Conservation (phyloP, 2,113 vertebrate genomes). For the Pelecanoides urinatrix region DNA sequence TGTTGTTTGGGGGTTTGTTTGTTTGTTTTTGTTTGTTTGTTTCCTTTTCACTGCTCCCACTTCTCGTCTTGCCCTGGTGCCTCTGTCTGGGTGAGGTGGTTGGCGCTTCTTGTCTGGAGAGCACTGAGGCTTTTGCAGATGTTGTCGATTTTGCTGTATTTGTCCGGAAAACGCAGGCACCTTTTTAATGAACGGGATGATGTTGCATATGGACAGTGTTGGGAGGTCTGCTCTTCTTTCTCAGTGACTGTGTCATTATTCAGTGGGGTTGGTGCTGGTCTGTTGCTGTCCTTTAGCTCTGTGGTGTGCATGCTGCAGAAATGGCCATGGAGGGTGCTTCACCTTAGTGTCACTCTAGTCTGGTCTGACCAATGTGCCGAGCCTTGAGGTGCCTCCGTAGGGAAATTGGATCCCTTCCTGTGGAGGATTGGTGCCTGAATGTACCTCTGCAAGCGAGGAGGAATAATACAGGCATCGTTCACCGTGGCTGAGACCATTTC, state of each 20-base stretch:
- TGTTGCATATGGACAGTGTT: background rate
- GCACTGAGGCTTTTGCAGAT: background rate
- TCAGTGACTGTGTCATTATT: background rate
- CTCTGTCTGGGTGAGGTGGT: background rate
- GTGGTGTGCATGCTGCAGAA: background rate
- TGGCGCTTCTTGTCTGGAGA: background rate
- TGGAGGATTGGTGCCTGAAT: background rate
- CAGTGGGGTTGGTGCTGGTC: background rate
- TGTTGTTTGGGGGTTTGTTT: too few relatives aligned
- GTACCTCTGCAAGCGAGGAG: background rate
- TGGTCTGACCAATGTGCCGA: background rate
- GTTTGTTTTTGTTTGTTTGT: too few relatives aligned
- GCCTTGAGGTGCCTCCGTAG: background rate
- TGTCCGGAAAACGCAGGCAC: background rate
- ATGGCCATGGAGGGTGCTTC: background rate
- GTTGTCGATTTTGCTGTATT: background rate
- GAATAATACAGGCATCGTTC: background rate
- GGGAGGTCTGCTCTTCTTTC: background rate
- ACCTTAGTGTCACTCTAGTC: background rate
- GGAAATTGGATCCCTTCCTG: accelerated
- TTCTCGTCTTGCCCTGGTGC: background rate
- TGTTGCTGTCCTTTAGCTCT: background rate
- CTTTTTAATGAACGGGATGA: background rate
- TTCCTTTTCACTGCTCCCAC: background rate
- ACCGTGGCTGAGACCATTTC: background rate